Conservation (phyloP, 92 coral and sea anemone species). For the Porites divaricata region DNA sequence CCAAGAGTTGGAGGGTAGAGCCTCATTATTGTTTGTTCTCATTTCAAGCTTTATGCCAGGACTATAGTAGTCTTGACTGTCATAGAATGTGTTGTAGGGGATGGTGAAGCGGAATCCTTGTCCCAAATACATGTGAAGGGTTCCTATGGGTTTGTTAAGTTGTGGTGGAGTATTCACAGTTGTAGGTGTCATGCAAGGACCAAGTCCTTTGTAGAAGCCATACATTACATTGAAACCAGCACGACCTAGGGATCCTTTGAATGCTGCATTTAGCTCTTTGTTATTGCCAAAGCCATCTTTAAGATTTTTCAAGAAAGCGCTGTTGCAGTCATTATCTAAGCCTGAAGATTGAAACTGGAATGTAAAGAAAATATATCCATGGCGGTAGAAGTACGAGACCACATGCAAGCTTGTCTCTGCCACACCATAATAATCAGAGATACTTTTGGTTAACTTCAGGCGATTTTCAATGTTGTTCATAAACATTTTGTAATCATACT, state of each 20-base stretch:
- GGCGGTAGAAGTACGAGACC: conserved; percentile 35
- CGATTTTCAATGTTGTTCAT: conserved; percentile 53
- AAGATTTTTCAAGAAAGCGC: conserved; percentile 28
- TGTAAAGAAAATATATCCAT: conserved; percentile 56
- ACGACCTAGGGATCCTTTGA: conserved; percentile 44
- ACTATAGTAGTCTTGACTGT: conserved; percentile 81
- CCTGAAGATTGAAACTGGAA: conserved; percentile 64
- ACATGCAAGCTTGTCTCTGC: conserved; percentile 54
- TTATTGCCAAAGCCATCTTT: conserved; percentile 56
- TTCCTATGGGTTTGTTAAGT: conserved; percentile 19
- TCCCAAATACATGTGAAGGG: background rate
- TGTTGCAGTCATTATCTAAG: conserved; percentile 44
- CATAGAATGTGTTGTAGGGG: conserved; percentile 74
- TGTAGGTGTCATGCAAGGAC: conserved; percentile 44
- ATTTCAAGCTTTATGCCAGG: conserved; percentile 72
- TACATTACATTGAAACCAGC: conserved; percentile 62
- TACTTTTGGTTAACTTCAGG: conserved; percentile 54
- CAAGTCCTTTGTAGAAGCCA: conserved; percentile 61
- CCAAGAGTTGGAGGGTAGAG: conserved; percentile 75
- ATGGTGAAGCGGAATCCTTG: conserved; percentile 44
- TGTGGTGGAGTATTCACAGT: conserved; percentile 58
- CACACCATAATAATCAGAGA: conserved; percentile 55
- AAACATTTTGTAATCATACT: conserved; percentile 53
- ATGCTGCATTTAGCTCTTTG: conserved; percentile 56
- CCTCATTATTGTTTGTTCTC: conserved; percentile 54